Conservation (phyloP, 2,888 invertebrate species). For the Drosophila planitibia region DNA sequence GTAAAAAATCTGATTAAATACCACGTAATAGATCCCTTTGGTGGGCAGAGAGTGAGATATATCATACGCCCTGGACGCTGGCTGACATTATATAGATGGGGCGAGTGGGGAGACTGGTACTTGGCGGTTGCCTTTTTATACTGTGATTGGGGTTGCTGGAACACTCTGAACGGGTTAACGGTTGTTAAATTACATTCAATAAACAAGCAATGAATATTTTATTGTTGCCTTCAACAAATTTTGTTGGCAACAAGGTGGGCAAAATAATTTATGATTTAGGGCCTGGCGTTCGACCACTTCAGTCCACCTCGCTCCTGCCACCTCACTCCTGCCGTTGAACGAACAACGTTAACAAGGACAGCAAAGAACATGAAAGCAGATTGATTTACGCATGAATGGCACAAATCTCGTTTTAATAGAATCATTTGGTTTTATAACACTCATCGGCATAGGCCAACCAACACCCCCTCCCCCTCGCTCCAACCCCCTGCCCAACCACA, state of each 20-base stretch:
- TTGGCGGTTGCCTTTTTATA: constrained; percentile 23
- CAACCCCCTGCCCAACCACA: background rate
- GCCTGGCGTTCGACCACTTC: background rate
- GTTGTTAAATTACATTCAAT: constrained; percentile 84
- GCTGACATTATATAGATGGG: constrained; percentile 19
- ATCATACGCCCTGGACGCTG: constrained; percentile 20
- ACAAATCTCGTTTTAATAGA: constrained; percentile 80
- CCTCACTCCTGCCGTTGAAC: background rate
- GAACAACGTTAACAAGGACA: constrained; percentile 47
- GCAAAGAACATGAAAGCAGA: constrained; percentile 61
- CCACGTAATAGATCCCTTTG: constrained; percentile 79
- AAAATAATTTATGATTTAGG: constrained; percentile 69
- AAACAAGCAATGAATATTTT: constrained; percentile 85
- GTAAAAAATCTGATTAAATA: constrained; percentile 81
- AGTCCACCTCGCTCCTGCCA: background rate
- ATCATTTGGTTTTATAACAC: constrained; percentile 75
- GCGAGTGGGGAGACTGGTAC: background rate
- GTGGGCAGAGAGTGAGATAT: constrained; percentile 25
- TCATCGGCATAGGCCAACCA: constrained; percentile 24
- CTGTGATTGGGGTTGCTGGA: constrained; percentile 50
- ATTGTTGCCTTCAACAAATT: constrained; percentile 69
- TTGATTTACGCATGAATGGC: constrained; percentile 78
- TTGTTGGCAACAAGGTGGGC: constrained; percentile 56
- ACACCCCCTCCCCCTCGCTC: too few relatives aligned
- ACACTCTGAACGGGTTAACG: constrained; percentile 70